Evolutionary conservation across 1,140 invertebrate genomes (phyloP), one percentile per base, ranked within the genome.

Genomic region (Caenorhabditis tropicalis): DNA sequence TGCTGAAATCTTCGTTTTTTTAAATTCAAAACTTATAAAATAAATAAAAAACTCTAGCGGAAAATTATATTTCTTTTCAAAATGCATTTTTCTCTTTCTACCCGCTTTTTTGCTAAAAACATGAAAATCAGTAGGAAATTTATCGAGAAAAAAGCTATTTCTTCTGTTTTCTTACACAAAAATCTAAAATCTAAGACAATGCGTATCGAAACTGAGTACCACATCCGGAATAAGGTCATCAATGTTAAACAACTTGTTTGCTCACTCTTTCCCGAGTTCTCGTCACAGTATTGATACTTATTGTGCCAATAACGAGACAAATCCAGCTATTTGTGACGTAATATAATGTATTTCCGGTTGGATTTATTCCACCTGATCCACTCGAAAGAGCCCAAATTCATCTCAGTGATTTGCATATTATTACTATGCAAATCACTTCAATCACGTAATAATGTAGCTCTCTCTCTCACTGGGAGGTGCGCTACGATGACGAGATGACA

Each of bases 401-500:
- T 58, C n/a, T 58, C 31, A 33, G 58, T 65, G 58, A 65, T 65
- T 65, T 65, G 58, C 58, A 65, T 65, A 65, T 65, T 65, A 65
- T 65, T 65, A n/a, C 58, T 65, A 65, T 65, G 58, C 58, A 65
- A 65, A 65, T 65, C 58, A 65, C 31, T 65, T 65, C 58, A 65
- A 65, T 65, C 58, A 65, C 58, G 58, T 65, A 65, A 65, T 65
- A 65, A 36, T 58, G 53, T 58, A 58, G 53, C n/a, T 58, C 6
- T 3, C 6, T 3, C 0, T 4, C 53, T 27, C 53, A 56, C 58
- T 31, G n/a, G 58, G 58, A 36, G 27, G 24, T 36, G 6, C 48
- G 9, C 43, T 16, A 46, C 12, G 39, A 12, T 43, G 39, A 43
- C 5, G 39, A 6, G 39, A 51, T 51, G 48, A 51, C 48, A 51